Base-by-base conservation (phyloP, 2,888 invertebrate genomes). In the Brachylomia viminalis region DNA sequence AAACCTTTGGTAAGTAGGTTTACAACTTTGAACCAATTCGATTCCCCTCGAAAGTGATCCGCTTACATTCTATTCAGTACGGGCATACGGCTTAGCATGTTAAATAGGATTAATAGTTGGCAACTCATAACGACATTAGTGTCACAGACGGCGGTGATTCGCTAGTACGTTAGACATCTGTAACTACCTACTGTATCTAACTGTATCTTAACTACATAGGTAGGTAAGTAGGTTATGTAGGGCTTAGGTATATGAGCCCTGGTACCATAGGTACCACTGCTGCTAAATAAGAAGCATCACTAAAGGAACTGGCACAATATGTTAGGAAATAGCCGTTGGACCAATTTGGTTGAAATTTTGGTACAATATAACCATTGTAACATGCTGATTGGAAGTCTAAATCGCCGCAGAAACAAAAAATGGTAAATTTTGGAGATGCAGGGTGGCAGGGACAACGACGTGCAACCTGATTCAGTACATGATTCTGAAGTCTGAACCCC, bases 91-190 rank as follows among this genome's bases (percentile, higher is more conserved):
- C 66, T 86, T 79, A 75, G 69, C 73, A 73, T 74, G 68, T 74
- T 71, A 80, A 85, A 87, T 87, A 72, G 82, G 86, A 85, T 86
- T 85, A 86, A 75, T 72, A 76, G 73, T 79, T 68, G 10, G 66
- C 62, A 77, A 68, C 64, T 75, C 77, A 77, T 83, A 80, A 81
- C 81, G 52, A 74, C 83, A 77, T 80, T 85, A 78, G 75, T 70
- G 69, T 62, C 33, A 71, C 65, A 78, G 66, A 59, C 59, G 56
- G 59, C n/a, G 47, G 30, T 27, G 27, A 61, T 49, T 76, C 47
- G 7, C 73, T 79, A 45, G 79, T 79, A 49, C 30, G 3, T 49
- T 77, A 47, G 15, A 45, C 33, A 30, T 78, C 47, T 58, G 27
- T 45, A 61, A 45, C 61, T 61, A 11, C 33, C 20, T 11, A 17